These are phyloP conservation scores for Uria lomvia DNA, from an alignment of 2,113 vertebrate genomes.

Conservation along the genomic window DNA sequence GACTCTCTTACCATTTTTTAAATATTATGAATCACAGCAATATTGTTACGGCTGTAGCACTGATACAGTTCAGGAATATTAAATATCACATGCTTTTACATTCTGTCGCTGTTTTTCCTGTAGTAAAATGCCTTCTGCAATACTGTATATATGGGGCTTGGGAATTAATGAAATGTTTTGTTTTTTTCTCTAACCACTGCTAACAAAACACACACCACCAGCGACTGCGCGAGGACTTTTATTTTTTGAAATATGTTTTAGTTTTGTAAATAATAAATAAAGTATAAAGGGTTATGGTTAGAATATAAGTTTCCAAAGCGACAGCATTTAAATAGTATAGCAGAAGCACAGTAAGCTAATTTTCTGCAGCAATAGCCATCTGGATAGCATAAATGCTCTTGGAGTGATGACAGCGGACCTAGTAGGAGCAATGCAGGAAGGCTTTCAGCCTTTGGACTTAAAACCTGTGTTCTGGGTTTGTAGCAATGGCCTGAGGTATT, in stretches of 20 bases:
- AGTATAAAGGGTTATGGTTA: neutral
- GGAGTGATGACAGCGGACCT: neutral
- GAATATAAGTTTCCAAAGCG: neutral
- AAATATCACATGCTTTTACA: neutral
- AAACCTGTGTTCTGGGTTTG: neutral
- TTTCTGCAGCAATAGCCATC: neutral
- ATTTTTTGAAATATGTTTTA: neutral
- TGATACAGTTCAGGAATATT: neutral
- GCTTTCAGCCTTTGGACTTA: neutral
- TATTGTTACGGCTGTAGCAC: slow-evolving; percentile 1
- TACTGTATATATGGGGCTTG: neutral
- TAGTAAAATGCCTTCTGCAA: neutral
- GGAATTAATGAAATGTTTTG: neutral
- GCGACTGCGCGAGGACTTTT: neutral
- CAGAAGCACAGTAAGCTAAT: neutral
- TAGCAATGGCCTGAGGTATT: neutral
- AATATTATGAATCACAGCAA: slow-evolving; percentile 21
- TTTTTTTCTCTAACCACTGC: neutral
- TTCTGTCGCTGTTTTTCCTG: neutral
- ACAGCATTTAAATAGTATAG: neutral
- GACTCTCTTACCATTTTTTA: neutral
- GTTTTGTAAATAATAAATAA: neutral
- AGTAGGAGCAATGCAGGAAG: neutral
- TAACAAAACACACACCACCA: neutral
- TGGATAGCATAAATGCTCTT: neutral